Evolutionary conservation across 2,888 invertebrate genomes (phyloP).

Genomic region (Drosophila atripex): DNA sequence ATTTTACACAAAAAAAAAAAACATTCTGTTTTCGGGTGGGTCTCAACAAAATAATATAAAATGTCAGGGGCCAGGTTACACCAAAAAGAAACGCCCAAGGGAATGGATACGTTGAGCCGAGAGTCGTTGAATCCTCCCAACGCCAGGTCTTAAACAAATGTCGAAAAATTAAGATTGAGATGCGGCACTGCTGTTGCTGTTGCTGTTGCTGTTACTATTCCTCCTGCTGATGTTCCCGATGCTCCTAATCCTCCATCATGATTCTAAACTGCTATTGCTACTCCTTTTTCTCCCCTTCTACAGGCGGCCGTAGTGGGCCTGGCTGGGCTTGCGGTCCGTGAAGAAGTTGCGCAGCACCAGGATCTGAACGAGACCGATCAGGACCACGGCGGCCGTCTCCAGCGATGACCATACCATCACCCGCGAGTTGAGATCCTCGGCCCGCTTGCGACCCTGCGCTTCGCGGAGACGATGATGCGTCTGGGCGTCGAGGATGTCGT

Average conservation of each 20-base stretch:
- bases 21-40: conserved; percentile 34
- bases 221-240: conserved; percentile 8
- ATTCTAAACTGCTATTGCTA: conserved; percentile 13
- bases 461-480: conserved; percentile 98
- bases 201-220: conserved; percentile 11
- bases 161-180: conserved; percentile 11
- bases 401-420: conserved; percentile 97
- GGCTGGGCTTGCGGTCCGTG: conserved; percentile 87
- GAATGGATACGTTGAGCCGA: conserved; percentile 36
- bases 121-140: background rate
- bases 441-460: conserved; percentile 95
- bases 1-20: conserved; percentile 40
- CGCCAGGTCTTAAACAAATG: conserved; percentile 19
- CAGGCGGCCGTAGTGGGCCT: conserved; percentile 81
- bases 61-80: conserved; percentile 5
- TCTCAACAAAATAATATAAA: conserved; percentile 34
- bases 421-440: conserved; percentile 97
- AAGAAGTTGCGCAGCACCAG: conserved; percentile 96
- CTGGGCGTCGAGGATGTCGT: conserved; percentile 96
- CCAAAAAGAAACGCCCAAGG: conserved; percentile 21
- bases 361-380: conserved; percentile 96
- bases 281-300: conserved; percentile 47
- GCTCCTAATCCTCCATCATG: conserved; percentile 4
- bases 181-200: conserved; percentile 12
- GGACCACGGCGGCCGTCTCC: conserved; percentile 93